Evolutionary conservation across 2,797 vertebrate genomes (phyloP).

Genomic region (Bufotes viridis): DNA sequence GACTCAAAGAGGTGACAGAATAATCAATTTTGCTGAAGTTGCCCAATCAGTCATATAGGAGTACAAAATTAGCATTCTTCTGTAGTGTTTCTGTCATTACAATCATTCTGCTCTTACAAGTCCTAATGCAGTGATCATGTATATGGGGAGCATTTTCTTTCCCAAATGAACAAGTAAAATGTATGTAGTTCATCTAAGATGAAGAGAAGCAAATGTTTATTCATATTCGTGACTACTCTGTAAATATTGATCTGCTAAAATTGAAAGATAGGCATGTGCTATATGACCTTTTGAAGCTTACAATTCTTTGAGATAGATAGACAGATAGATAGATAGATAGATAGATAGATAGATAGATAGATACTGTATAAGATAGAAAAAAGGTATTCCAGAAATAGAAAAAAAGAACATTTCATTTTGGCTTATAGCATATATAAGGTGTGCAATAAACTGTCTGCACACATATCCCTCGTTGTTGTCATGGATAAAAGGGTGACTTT

Average conservation of each 20-base stretch:
- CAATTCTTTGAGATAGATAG: neutral
- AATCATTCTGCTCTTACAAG: constrained; percentile 61
- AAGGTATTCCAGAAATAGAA: too few relatives aligned
- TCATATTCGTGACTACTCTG: constrained; percentile 66
- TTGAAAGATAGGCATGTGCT: constrained; percentile 63
- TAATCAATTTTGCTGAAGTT: constrained; percentile 85
- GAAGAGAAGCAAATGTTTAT: constrained; percentile 64
- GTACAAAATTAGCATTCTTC: constrained; percentile 69
- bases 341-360: neutral
- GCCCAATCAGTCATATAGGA: constrained; percentile 70
- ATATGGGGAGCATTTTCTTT: constrained; percentile 63
- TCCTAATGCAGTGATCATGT: constrained; percentile 64
- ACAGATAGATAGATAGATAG: neutral
- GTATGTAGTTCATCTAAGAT: constrained; percentile 61
- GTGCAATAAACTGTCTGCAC: too few relatives aligned
- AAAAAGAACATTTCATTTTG: too few relatives aligned
- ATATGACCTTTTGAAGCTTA: constrained; percentile 67
- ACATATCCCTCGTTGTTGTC: too few relatives aligned
- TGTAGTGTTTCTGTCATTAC: constrained; percentile 68
- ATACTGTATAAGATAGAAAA: neutral
- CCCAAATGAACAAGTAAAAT: constrained; percentile 62
- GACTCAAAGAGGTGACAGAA: constrained; percentile 73
- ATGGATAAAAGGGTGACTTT: too few relatives aligned
- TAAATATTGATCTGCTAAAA: constrained; percentile 69
- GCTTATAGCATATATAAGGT: too few relatives aligned